Conservation (phyloP, 1,140 invertebrate species). For the Dreissena rostriformis region DNA sequence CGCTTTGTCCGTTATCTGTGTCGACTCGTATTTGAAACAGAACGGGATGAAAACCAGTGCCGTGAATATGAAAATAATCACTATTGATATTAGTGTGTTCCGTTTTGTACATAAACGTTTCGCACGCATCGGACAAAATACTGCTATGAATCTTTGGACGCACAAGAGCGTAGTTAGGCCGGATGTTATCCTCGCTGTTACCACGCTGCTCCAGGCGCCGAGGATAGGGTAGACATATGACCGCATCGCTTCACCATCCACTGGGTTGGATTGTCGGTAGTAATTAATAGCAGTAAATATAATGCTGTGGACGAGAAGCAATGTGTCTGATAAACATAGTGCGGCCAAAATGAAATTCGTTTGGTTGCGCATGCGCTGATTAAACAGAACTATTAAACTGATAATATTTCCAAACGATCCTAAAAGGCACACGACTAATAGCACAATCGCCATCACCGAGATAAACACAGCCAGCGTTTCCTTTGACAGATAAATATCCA, state of each 20-base stretch:
- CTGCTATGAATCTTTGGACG: slow-evolving; percentile 73
- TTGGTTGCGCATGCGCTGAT: too few relatives aligned
- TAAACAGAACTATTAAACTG: slow-evolving; percentile 68
- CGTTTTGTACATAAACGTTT: slow-evolving; percentile 67
- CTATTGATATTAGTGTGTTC: slow-evolving; percentile 64
- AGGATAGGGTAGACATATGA: slow-evolving; percentile 66
- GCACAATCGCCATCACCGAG: slow-evolving; percentile 63
- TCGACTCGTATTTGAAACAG: slow-evolving; percentile 67
- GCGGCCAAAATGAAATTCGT: slow-evolving; percentile 70
- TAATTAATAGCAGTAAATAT: slow-evolving; percentile 66
- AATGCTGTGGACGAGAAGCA: slow-evolving; percentile 71
- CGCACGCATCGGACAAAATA: slow-evolving; percentile 73
- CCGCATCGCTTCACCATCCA: slow-evolving; percentile 58
- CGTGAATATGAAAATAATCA: slow-evolving; percentile 70
- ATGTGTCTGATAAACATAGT: slow-evolving; percentile 71
- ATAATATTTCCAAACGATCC: slow-evolving; percentile 72
- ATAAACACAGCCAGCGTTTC: too few relatives aligned
- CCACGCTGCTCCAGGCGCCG: slow-evolving; percentile 72
- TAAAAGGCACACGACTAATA: slow-evolving; percentile 67
- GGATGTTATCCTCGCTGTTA: slow-evolving; percentile 72
- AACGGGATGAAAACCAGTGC: slow-evolving; percentile 70
- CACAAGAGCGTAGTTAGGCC: slow-evolving; percentile 70
- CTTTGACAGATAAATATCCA: too few relatives aligned
- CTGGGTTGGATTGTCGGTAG: slow-evolving; percentile 57
- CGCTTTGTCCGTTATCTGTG: slow-evolving; percentile 15